phyloP scores from a whole-genome alignment of 2,888 invertebrate genomes.

The Acrobasis suavella region DNA sequence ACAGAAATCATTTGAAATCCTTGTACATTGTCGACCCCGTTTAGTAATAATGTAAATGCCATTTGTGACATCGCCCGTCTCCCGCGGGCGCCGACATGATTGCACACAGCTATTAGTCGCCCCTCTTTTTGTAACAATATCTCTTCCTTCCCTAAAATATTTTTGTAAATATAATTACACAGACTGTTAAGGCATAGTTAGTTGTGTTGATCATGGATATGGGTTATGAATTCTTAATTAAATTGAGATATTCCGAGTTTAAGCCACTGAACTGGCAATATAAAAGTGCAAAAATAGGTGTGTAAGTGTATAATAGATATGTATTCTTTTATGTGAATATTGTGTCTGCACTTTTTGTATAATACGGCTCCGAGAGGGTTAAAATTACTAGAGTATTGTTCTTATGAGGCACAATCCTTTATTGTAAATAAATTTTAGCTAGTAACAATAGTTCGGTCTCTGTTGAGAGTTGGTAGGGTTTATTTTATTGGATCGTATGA shows the following conservation, averaged over 20 bases:
- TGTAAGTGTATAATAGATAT: conserved; percentile 75
- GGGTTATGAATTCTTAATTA: conserved; percentile 78
- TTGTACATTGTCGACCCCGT: conserved; percentile 52
- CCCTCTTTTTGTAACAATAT: conserved; percentile 67
- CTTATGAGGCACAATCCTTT: conserved; percentile 76
- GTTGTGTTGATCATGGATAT: conserved; percentile 62
- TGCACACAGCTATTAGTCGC: conserved; percentile 40
- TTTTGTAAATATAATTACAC: conserved; percentile 66
- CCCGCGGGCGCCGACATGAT: conserved; percentile 36
- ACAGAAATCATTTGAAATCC: conserved; percentile 40
- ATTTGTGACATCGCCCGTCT: conserved; percentile 48
- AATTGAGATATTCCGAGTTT: conserved; percentile 81
- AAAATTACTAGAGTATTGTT: conserved; percentile 68
- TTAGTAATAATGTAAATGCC: conserved; percentile 49
- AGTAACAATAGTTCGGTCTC: conserved; percentile 63
- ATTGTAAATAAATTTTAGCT: conserved; percentile 77
- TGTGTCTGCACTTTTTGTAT: conserved; percentile 77
- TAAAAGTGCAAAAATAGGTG: conserved; percentile 79
- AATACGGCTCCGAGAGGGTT: conserved; percentile 64
- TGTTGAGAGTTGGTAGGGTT: conserved; percentile 53
- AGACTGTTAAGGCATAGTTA: conserved; percentile 60
- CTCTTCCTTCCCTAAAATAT: conserved; percentile 61
- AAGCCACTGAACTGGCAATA: conserved; percentile 77
- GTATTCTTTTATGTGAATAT: conserved; percentile 77
- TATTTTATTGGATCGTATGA: conserved; percentile 37